Conservation (phyloP, 2,797 vertebrate genomes). For the Sebastes nivosus region DNA sequence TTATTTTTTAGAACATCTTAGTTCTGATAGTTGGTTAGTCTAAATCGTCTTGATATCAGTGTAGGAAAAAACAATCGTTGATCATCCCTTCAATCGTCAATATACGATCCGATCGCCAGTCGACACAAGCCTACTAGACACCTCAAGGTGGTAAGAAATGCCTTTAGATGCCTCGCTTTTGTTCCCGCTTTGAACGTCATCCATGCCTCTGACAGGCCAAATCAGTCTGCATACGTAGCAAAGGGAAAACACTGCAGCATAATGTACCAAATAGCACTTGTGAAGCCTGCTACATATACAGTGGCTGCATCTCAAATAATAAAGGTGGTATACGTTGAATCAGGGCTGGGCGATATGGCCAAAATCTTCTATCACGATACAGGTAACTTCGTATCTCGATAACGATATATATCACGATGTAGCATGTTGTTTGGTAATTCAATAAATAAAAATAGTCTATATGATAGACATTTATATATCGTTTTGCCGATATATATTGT, state of each 20-base stretch:
- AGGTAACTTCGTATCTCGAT: too few species aligned
- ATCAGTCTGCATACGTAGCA: not conserved
- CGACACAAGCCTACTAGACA: not conserved
- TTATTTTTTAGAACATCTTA: not conserved
- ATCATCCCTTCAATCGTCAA: too few species aligned
- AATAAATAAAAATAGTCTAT: too few species aligned
- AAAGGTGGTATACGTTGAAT: too few species aligned
- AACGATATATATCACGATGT: too few species aligned
- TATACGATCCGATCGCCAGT: accelerated
- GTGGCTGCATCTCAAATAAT: not conserved
- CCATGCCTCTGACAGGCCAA: not conserved
- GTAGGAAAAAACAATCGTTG: too few species aligned
- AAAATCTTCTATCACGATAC: too few species aligned
- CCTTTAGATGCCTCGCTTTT: not conserved
- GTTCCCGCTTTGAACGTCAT: not conserved
- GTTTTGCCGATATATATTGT: too few species aligned
- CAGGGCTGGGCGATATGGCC: too few species aligned
- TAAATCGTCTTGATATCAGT: accelerated
- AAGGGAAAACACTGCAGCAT: not conserved
- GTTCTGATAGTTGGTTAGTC: not conserved
- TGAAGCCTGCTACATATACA: not conserved
- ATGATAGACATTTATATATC: too few species aligned
- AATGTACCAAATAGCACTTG: not conserved
- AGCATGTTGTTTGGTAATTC: too few species aligned
- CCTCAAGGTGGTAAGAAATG: not conserved